These are phyloP conservation scores for Artemia sp. DNA, from an alignment of 2,888 invertebrate species.

Conservation along the genomic window DNA sequence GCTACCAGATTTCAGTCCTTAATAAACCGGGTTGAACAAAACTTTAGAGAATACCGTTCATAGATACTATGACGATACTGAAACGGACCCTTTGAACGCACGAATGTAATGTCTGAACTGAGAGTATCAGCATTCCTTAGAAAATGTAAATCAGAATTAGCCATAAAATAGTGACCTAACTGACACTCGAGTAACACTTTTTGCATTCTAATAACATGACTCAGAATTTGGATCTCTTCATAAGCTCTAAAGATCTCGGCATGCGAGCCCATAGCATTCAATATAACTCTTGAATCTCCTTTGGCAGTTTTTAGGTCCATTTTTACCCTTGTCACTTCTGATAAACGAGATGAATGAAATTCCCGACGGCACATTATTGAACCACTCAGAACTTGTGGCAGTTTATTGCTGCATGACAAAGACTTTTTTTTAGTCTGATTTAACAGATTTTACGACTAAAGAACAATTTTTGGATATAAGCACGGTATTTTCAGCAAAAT, in stretches of 20 bases:
- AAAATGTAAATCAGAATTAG: not conserved
- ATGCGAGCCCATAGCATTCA: not conserved
- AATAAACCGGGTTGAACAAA: too few relatives aligned
- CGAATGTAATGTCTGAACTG: too few relatives aligned
- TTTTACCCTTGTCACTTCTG: not conserved
- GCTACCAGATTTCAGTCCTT: too few relatives aligned
- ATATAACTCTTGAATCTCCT: not conserved
- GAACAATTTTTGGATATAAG: not conserved
- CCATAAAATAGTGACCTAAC: not conserved
- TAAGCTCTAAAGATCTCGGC: not conserved
- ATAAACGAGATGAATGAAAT: not conserved
- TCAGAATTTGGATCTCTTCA: conserved; percentile 12
- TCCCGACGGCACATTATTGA: not conserved
- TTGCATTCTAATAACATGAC: not conserved
- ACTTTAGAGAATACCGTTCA: too few relatives aligned
- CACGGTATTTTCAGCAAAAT: too few relatives aligned
- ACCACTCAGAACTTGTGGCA: not conserved
- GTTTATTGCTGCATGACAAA: not conserved
- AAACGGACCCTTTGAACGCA: too few relatives aligned
- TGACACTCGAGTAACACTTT: not conserved
- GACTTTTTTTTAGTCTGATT: not conserved
- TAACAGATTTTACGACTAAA: not conserved
- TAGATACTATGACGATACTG: too few relatives aligned
- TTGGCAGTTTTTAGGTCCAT: not conserved
- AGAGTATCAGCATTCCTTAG: too few relatives aligned